Evolutionary conservation across 2,113 vertebrate species (phyloP).

Genomic region (Hepsetus odoe): DNA sequence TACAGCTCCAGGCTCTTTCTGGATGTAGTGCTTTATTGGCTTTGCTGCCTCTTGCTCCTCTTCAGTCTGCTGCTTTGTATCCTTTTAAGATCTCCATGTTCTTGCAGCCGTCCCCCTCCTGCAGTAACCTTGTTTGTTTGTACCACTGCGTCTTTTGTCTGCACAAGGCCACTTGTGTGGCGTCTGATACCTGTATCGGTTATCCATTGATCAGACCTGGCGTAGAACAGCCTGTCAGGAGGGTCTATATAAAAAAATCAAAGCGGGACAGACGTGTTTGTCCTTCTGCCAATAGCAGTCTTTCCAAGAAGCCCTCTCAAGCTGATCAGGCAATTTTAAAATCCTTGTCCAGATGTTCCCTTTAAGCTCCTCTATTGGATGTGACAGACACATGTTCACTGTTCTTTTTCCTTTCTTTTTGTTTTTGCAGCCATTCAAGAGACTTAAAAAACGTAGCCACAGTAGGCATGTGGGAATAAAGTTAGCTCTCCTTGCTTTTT

Average conservation of each 20-base stretch:
- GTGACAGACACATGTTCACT: slow-evolving; percentile 45
- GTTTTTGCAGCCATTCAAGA: slow-evolving; percentile 1
- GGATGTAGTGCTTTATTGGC: slow-evolving; percentile 40
- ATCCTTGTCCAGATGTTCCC: slow-evolving; percentile 65
- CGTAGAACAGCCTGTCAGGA: slow-evolving; percentile 76
- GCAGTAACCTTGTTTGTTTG: slow-evolving; percentile 65
- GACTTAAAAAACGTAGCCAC: slow-evolving; percentile 20
- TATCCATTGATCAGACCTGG: slow-evolving; percentile 81
- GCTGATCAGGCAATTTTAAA: slow-evolving; percentile 68
- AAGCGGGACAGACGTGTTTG: slow-evolving; percentile 75
- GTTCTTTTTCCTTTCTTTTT: slow-evolving; percentile 30
- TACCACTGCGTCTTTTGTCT: slow-evolving; percentile 67
- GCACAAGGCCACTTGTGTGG: slow-evolving; percentile 69
- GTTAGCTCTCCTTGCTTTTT: not conserved
- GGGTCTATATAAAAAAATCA: slow-evolving; percentile 77
- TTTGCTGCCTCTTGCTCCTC: slow-evolving; percentile 32
- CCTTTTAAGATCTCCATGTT: slow-evolving; percentile 61
- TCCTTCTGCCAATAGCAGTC: slow-evolving; percentile 73
- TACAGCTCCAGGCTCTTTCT: slow-evolving; percentile 40
- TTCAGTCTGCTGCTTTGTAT: slow-evolving; percentile 33
- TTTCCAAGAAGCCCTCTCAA: slow-evolving; percentile 67
- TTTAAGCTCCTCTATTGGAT: slow-evolving; percentile 67
- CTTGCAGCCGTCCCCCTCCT: slow-evolving; percentile 53
- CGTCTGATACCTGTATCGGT: slow-evolving; percentile 80
- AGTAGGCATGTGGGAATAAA: not conserved